Evolutionary conservation across 2,113 vertebrate species (phyloP).

Genomic region (Petaurus breviceps): DNA sequence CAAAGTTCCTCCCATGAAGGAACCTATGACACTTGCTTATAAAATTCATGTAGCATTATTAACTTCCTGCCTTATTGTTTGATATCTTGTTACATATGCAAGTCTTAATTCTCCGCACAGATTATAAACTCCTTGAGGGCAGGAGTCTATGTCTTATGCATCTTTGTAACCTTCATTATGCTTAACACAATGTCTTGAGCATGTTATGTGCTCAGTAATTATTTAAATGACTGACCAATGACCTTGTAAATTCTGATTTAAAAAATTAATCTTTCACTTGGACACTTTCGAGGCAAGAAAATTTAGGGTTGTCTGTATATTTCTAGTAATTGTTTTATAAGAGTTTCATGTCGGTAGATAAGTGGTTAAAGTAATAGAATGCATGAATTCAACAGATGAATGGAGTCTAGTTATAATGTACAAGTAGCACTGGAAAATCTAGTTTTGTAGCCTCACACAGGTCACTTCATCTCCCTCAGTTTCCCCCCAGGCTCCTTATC

Average conservation of each 20-base stretch:
- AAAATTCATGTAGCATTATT: background rate
- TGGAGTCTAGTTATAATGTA: background rate
- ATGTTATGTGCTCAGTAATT: background rate
- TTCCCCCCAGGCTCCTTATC: background rate
- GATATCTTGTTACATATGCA: background rate
- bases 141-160: background rate
- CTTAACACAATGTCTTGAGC: background rate
- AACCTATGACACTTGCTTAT: background rate
- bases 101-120: background rate
- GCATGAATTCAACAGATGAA: background rate
- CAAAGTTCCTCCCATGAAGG: background rate
- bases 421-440: background rate
- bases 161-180: background rate
- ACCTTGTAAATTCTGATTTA: background rate
- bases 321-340: background rate
- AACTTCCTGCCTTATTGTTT: background rate
- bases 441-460: background rate
- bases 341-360: background rate
- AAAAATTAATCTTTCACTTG: background rate
- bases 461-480: background rate
- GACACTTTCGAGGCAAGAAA: background rate
- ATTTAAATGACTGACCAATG: background rate
- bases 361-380: background rate
- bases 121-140: background rate
- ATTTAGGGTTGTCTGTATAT: background rate